Conservation (phyloP, 2,113 vertebrate genomes). For the Callorhinus ursinus region DNA sequence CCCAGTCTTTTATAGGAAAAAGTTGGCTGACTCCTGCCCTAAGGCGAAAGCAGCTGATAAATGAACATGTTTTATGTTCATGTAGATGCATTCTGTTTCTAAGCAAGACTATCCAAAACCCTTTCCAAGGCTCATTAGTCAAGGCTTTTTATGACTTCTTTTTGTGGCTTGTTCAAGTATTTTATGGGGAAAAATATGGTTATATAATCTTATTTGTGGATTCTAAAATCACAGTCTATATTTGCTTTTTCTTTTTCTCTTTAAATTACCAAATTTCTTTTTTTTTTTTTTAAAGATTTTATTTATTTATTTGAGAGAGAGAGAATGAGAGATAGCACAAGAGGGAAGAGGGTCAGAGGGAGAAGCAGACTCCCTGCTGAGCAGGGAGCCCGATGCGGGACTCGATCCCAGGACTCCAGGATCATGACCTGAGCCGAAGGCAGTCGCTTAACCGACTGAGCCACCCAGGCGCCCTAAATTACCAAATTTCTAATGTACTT, state of each 20-base stretch:
- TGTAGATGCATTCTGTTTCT: not conserved
- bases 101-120: not conserved
- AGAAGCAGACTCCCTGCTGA: too few relatives aligned
- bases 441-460: too few relatives aligned
- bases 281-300: too few relatives aligned
- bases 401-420: too few relatives aligned
- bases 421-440: too few relatives aligned
- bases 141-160: not conserved
- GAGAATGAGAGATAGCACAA: too few relatives aligned
- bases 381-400: too few relatives aligned
- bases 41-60: not conserved
- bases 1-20: not conserved
- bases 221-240: not conserved
- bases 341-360: too few relatives aligned
- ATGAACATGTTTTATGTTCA: not conserved
- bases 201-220: not conserved
- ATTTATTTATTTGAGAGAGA: too few relatives aligned
- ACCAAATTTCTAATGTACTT: not conserved
- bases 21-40: not conserved
- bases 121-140: not conserved
- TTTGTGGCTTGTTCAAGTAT: not conserved
- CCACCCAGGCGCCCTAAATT: too few relatives aligned
- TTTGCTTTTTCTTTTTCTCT: not conserved
- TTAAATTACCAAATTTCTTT: not conserved
- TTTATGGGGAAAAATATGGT: not conserved